Base-by-base conservation (phyloP, 2,113 vertebrate species). In the Pycnonotus jocosus region DNA sequence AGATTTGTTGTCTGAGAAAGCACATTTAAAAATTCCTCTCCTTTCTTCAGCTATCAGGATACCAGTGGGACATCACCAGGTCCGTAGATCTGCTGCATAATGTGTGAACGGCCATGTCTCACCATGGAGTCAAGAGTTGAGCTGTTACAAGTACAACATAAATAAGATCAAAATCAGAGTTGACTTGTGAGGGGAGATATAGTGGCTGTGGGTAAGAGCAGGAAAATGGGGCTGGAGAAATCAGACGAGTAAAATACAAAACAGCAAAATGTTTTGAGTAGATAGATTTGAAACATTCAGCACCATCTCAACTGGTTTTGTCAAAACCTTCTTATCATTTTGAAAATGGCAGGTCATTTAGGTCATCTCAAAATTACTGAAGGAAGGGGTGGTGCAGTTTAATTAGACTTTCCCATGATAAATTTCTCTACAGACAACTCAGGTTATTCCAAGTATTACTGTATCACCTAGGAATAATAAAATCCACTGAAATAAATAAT, bases 1-100 rank as follows among this genome's bases (percentile, higher is more conserved):
- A 93, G 60, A 94, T 94, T 58, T 95, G 64, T 69, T 81, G 64
- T 58, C 92, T 91, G 90, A 85, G 81, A 93, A 91, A 93, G 25
- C 56, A 50, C 25, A 84, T 87, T 82, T 40, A 5, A 89, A 89
- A 78, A 84, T 73, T 61, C 51, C 19, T 93, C 61, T 89, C 70
- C 68, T 86, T 91, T 93, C 92, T 90, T 91, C 73, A 95, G 73
- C 69, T 93, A 42, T 90, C 88, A 91, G 23, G 56, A 74, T 56
- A 69, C 85, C 33, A 11, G 15, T 78, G 92, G 84, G 90, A 91
- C 45, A 84, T 81, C 42, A 70, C 12, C 20, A 66, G 69, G 69
- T 66, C 73, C 2, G 5, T 54, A 87, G 90, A 61, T 78, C 60
- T 87, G 65, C 33, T 81, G 33, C 70, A 38, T 86, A 91, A 94